Conservation (phyloP, 2,797 vertebrate species). For the Helostoma temminkii region DNA sequence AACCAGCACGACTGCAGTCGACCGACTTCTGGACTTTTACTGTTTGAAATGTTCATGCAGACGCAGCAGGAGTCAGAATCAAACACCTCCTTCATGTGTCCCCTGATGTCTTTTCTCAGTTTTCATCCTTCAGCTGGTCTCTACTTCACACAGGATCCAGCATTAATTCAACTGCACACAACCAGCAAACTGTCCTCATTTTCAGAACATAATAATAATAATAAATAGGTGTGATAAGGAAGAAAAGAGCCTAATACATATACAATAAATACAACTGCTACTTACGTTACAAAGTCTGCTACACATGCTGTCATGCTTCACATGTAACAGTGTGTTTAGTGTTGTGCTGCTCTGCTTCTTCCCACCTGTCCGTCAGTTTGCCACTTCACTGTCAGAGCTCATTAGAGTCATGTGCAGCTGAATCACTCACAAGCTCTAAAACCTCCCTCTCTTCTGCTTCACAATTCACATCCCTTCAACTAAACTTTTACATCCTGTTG, state of each 20-base stretch:
- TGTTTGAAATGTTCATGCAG: constrained; percentile 5
- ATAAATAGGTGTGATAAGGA: background rate
- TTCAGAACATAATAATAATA: no score
- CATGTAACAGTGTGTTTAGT: no score
- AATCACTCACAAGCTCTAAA: no score
- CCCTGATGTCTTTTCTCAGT: background rate
- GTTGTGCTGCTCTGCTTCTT: constrained; percentile 2
- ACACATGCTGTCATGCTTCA: no score
- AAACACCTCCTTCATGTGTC: constrained; percentile 9
- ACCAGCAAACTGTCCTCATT: no score
- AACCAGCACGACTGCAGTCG: background rate
- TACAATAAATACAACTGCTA: no score
- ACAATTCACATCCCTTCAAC: background rate
- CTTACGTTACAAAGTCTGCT: no score
- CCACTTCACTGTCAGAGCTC: constrained; percentile 36
- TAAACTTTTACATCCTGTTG: background rate
- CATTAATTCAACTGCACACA: no score
- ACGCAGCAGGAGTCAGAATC: constrained; percentile 3
- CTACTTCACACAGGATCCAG: background rate
- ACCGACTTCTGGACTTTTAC: background rate
- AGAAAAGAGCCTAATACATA: no score
- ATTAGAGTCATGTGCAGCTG: constrained; percentile 39
- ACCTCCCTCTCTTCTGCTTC: background rate
- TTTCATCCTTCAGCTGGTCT: constrained; percentile 7
- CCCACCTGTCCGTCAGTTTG: constrained; percentile 36